Evolutionary conservation across 2,113 vertebrate genomes (phyloP), one percentile per base, ranked within the genome.

Genomic region (Seriola rivoliana): DNA sequence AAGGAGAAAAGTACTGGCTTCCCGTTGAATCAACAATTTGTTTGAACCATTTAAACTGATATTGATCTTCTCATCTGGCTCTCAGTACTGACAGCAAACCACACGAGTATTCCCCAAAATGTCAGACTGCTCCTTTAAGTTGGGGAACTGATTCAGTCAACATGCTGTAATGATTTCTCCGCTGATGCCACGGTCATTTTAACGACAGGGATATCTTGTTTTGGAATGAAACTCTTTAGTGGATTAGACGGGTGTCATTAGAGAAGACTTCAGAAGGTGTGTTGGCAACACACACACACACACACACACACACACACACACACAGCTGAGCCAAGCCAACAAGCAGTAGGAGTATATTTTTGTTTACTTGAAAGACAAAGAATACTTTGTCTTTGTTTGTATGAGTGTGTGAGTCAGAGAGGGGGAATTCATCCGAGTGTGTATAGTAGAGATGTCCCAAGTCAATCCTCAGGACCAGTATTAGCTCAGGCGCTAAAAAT

Each of bases 361-460:
- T 77, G 82, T 87, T 86, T 81, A 85, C 85, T 76, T 84, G 76
- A 81, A 75, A 91, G 60, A 91, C 89, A 91, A 89, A 87, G 81
- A 74, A 63, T 16, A 70, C 74, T 82, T 69, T 88, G 89, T 89
- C 85, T 85, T 84, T 82, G 69, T 84, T 80, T 84, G 50, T 59
- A n/a, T 44, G 74, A 68, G 25, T 11, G 59, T 50, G 57, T 60
- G 88, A 81, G 80, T 81, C 74, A 83, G 67, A 62, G 13, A 19
- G 29, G 50, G 69, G 58, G 75, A 75, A 80, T 75, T 68, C 29
- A 23, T 38, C 46, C 14, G 17, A 17, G 52, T 73, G 63, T 71
- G 80, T 25, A 58, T 19, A 9, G 4, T 29, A 25, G 32, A 54
- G 23, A 16, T 16, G 13, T 58, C 23, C 54, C 2, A 7, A 9